Conservation (phyloP, 2,797 vertebrate species). For the Remorina albescens region DNA sequence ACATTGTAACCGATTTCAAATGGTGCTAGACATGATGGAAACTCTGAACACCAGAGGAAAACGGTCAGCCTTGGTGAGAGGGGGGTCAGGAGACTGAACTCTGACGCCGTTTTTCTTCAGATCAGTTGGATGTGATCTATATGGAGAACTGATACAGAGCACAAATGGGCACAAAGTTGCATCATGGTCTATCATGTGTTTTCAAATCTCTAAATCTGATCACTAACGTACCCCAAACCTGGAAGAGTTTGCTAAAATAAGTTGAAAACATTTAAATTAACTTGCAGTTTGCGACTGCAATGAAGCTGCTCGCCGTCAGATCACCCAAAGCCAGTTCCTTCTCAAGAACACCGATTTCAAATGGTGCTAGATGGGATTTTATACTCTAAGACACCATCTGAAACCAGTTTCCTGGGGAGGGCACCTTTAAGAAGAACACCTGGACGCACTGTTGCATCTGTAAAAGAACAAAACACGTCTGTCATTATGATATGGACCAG, state of each 20-base stretch:
- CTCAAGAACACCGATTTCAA: slow-evolving; percentile 99
- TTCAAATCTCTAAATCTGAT: no score
- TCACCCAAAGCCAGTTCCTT: slow-evolving; percentile 82
- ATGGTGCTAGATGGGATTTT: slow-evolving; percentile 98
- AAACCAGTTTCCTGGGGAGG: slow-evolving; percentile 99
- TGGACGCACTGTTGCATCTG: slow-evolving; percentile 21
- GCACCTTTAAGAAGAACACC: slow-evolving; percentile 43
- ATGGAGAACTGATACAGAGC: background rate
- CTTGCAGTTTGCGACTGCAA: no score
- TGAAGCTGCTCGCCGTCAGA: background rate
- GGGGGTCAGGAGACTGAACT: slow-evolving; percentile 37
- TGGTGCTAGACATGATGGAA: slow-evolving; percentile 98
- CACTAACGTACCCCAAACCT: background rate
- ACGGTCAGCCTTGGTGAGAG: slow-evolving; percentile 95
- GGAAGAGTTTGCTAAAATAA: background rate
- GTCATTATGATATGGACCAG: background rate
- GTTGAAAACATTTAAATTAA: no score
- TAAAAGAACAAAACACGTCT: background rate
- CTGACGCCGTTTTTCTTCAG: background rate
- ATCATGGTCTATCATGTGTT: no score
- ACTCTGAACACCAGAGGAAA: slow-evolving; percentile 99
- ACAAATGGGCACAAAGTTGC: background rate
- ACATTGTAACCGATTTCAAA: slow-evolving; percentile 99
- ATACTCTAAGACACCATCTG: slow-evolving; percentile 99
- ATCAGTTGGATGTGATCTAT: background rate